Evolutionary conservation across 2,888 invertebrate species (phyloP), one percentile per base, ranked within the genome.

Genomic region (Leptogaster cylindrica): DNA sequence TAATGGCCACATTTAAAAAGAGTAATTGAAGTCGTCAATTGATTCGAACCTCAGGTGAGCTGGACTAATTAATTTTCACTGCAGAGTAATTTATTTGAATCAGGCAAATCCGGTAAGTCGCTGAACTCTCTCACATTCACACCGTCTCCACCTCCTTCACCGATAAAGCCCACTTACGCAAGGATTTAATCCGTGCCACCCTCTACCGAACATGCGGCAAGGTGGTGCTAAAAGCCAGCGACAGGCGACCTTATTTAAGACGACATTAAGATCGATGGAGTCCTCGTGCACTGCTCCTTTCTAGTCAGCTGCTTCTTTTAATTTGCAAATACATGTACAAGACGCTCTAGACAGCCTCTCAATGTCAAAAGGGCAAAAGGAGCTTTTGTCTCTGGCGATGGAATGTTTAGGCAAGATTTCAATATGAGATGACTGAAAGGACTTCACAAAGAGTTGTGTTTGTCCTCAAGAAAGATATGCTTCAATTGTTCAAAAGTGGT

Each of bases 401-500:
- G 46, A 46, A 46, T 46, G 46, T 46, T 46, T 46, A 46, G 36
- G 36, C 36, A 36, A 46, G 46, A 46, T 46, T 46, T 46, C 46
- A 46, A 46, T 46, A 46, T 46, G 46, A 46, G 46, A 46, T 46
- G 46, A 46, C 46, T 46, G 46, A 46, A 46, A 46, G 12, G 46
- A 16, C 20, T 16, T 46, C 46, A 46, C 46, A 46, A 46, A 46
- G 46, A 16, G 12, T 8, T 8, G 20, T 46, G 46, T 46, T 46
- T 46, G 46, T 46, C 46, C 46, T 46, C 46, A 8, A 20, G 46
- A 20, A 46, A 46, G 18, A n/a, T n/a, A n/a, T n/a, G n/a, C n/a
- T n/a, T n/a, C n/a, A n/a, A n/a, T 6, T 46, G 46, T 16, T 46
- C 20, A 46, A 46, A 12, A 46, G 20, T 4, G 46, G 18, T 46